phyloP scores from a whole-genome alignment of 1,140 invertebrate species.

The Palaemon carinicauda region DNA sequence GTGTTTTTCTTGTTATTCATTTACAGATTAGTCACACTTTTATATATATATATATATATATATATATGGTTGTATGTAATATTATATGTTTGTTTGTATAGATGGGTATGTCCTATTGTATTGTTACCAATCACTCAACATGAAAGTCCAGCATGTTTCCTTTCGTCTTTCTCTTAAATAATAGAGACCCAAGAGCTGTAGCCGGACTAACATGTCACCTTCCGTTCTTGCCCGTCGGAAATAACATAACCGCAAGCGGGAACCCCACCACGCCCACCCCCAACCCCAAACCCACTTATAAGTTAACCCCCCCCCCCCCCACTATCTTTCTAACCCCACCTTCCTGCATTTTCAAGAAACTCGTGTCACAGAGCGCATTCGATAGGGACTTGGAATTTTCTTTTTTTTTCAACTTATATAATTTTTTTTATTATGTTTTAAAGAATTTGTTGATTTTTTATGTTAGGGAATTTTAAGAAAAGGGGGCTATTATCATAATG shows the following conservation, averaged over 20 bases:
- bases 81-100: background rate
- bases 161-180: background rate
- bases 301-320: background rate
- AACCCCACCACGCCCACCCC: background rate
- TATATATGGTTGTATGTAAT: background rate
- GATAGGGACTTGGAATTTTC: background rate
- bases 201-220: conserved; percentile 18
- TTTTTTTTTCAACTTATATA: background rate
- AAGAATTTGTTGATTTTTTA: no score
- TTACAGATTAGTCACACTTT: no score
- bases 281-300: no score
- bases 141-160: no score
- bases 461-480: no score
- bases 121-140: no score
- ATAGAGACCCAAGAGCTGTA: background rate
- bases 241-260: background rate
- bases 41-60: background rate
- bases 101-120: no score
- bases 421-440: background rate
- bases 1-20: no score
- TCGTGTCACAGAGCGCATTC: no score
- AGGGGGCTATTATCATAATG: no score
- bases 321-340: background rate
- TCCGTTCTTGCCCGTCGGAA: background rate
- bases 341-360: background rate